Evolutionary conservation across 2,888 invertebrate genomes (phyloP).

Genomic region (Listrodromus nycthemerus): DNA sequence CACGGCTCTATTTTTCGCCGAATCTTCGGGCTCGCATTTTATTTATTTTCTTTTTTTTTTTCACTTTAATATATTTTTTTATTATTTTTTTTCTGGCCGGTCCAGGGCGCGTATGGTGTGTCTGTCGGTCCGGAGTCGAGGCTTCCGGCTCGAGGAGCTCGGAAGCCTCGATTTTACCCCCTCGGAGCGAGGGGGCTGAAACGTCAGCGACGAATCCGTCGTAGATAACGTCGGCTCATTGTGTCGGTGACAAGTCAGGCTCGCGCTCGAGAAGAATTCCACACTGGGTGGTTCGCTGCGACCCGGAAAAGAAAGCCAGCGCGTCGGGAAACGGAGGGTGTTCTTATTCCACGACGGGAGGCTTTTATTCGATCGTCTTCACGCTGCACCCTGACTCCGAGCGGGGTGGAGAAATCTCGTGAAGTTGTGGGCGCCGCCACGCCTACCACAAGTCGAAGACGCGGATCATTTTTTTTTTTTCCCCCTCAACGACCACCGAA

Average conservation of each 20-base stretch:
- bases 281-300: conserved; percentile 55
- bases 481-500: conserved; percentile 52
- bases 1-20: conserved; percentile 55
- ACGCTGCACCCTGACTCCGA: background rate
- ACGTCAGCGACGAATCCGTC: conserved; percentile 74
- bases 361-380: conserved; percentile 60
- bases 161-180: conserved; percentile 29
- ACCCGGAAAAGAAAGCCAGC: conserved; percentile 34
- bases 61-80: no score
- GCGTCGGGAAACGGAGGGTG: conserved; percentile 19
- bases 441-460: conserved; percentile 60
- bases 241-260: conserved; percentile 78
- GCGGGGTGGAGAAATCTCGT: conserved; percentile 32
- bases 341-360: conserved; percentile 62
- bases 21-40: conserved; percentile 48
- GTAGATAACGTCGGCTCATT: conserved; percentile 81
- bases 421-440: conserved; percentile 61
- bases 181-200: conserved; percentile 51
- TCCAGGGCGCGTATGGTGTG: conserved; percentile 12
- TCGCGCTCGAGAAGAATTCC: conserved; percentile 61
- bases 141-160: conserved; percentile 28
- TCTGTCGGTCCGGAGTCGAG: conserved; percentile 14
- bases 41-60: conserved; percentile 34
- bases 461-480: conserved; percentile 45
- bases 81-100: conserved; percentile 41